Conservation (phyloP, 2,113 vertebrate genomes). For the Xiphophorus maculatus region DNA sequence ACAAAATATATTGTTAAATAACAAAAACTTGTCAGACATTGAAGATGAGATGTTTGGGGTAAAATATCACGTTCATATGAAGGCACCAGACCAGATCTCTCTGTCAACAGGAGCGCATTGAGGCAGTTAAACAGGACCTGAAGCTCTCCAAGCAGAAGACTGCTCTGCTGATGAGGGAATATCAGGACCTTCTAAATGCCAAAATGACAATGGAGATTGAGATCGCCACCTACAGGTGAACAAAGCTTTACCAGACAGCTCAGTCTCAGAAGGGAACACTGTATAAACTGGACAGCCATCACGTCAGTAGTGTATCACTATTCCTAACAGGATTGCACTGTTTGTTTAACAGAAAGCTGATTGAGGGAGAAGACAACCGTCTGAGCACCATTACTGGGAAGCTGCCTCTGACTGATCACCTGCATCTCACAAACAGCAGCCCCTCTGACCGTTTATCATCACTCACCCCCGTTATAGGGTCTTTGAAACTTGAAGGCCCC, state of each 20-base stretch:
- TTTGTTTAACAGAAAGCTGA: slow-evolving; percentile 74
- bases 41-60: neutral
- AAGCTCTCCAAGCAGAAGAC: slow-evolving; percentile 78
- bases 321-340: neutral
- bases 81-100: neutral
- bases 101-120: slow-evolving; percentile 54
- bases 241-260: neutral
- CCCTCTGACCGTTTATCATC: neutral
- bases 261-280: neutral
- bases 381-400: slow-evolving; percentile 68
- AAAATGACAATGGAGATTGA: slow-evolving; percentile 85
- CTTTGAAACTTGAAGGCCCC: slow-evolving; percentile 8
- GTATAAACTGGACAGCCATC: neutral
- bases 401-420: slow-evolving; percentile 49
- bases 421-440: slow-evolving; percentile 6
- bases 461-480: neutral
- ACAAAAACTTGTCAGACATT: neutral
- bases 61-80: no score
- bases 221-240: slow-evolving; percentile 82
- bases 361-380: slow-evolving; percentile 80
- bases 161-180: slow-evolving; percentile 76
- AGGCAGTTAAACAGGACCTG: slow-evolving; percentile 59
- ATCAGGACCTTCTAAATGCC: slow-evolving; percentile 80
- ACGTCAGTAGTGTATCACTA: neutral
- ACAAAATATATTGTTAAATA: no score